Conservation (phyloP, 2,888 invertebrate species). For the Panzeria rudis region DNA sequence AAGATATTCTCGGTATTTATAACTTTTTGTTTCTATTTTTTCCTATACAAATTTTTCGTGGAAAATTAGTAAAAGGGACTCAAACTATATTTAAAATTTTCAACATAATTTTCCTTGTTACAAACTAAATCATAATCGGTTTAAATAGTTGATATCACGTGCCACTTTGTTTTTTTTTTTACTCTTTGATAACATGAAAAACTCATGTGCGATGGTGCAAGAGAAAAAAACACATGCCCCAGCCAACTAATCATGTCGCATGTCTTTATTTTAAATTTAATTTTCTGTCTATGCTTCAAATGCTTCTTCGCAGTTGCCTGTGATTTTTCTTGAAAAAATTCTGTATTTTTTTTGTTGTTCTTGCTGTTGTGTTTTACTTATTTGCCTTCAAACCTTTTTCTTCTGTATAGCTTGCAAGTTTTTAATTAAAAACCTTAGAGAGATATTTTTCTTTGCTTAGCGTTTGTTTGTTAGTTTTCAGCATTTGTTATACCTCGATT, state of each 20-base stretch:
- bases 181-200: neutral
- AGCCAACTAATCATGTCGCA: constrained; percentile 53
- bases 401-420: constrained; percentile 4
- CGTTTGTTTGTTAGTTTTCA: constrained; percentile 16
- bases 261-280: constrained; percentile 13
- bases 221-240: neutral
- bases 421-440: constrained; percentile 56
- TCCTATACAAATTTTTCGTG: neutral
- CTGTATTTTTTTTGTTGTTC: neutral
- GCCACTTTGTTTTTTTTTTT: constrained; percentile 46
- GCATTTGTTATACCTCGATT: neutral
- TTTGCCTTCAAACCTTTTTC: constrained; percentile 42
- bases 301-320: constrained; percentile 1
- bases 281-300: constrained; percentile 17
- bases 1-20: no score
- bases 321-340: constrained; percentile 6
- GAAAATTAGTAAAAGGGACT: neutral
- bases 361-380: neutral
- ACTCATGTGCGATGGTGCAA: neutral
- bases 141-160: constrained; percentile 40
- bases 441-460: constrained; percentile 3
- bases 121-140: constrained; percentile 4
- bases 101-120: neutral
- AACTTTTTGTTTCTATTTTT: no score
- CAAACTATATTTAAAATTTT: neutral